phyloP scores from a whole-genome alignment of 2,888 invertebrate species.

The Agonopterix arenella region DNA sequence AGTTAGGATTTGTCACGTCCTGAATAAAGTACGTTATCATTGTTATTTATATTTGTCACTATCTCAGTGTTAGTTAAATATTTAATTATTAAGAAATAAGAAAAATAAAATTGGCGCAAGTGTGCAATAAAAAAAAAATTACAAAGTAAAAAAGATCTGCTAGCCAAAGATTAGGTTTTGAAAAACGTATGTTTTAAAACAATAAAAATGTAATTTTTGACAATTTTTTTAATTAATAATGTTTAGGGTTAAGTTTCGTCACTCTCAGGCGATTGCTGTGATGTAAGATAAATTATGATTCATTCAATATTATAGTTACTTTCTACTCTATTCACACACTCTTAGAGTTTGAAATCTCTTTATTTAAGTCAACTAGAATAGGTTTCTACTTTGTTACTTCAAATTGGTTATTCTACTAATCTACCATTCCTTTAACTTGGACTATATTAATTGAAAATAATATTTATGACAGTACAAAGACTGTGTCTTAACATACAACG shows the following conservation, averaged over 20 bases:
- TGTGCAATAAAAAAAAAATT: slow-evolving; percentile 51
- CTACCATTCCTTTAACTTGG: slow-evolving; percentile 4
- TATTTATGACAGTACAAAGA: slow-evolving; percentile 37
- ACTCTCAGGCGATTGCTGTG: slow-evolving; percentile 73
- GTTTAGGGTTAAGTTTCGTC: slow-evolving; percentile 52
- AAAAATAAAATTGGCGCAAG: slow-evolving; percentile 31
- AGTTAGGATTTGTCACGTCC: too few species aligned
- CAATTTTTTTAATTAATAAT: slow-evolving; percentile 32
- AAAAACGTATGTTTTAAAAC: slow-evolving; percentile 29
- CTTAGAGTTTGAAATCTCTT: too few species aligned
- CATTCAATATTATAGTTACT: slow-evolving; percentile 4
- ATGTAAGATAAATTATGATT: slow-evolving; percentile 54
- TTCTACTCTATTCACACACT: neutral
- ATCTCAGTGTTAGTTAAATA: slow-evolving; percentile 51
- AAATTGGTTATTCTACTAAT: neutral
- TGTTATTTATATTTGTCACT: slow-evolving; percentile 16
- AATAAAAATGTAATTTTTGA: slow-evolving; percentile 37
- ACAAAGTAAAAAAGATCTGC: slow-evolving; percentile 59
- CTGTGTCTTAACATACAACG: slow-evolving; percentile 44
- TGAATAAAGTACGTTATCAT: slow-evolving; percentile 8
- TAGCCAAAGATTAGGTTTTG: slow-evolving; percentile 70
- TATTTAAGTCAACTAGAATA: slow-evolving; percentile 5
- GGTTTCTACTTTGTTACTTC: neutral
- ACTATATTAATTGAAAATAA: neutral
- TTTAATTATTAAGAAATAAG: slow-evolving; percentile 15